Evolutionary conservation across 2,113 vertebrate species (phyloP), one percentile per base, ranked within the genome.

Genomic region (Xenus cinereus): DNA sequence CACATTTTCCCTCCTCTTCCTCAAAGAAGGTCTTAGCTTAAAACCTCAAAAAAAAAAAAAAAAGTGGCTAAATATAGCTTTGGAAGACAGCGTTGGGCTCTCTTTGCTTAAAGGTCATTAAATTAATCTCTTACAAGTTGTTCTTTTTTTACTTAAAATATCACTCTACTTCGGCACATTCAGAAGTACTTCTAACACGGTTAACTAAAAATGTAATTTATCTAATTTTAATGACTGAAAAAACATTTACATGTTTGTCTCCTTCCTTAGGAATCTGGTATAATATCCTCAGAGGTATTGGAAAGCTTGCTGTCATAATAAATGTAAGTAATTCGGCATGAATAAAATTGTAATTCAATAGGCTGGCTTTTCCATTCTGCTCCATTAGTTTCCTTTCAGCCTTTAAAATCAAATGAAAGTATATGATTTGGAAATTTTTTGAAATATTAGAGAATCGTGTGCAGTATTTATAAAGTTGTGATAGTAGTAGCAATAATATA

Each of bases 251-350:
- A 15, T 78, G 33, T 81, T 85, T 96, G 26, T 80, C 35, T 92
- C 41, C 50, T 93, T 91, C 68, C 96, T 50, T 92, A 99, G 99
- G 99, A 50, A 99, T 99, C 98, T 99, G 99, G 99, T 99, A 99
- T 97, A 99, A 99, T 87, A 99, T 99, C 67, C 97, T 99, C 91
- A 97, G 99, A 96, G 99, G 99, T 13, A 98, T 99, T 33, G 99
- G 99, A 91, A 99, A 99, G 92, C 98, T 99, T 21, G 99, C 99
- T 6, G 99, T 99, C 94, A 99, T 99, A 19, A 99, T 99, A 77
- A 99, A 99, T 11, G 99, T 99, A 98, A 99, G 99, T 99, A 94
- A 78, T 77, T 83, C 2, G 2, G 69, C 88, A 92, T 80, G 82
- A 80, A 84, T 87, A 81, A 20, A 79, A 62, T 45, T 81, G 53